phyloP scores from a whole-genome alignment of 2,888 invertebrate species.

The Mystacides longicornis region DNA sequence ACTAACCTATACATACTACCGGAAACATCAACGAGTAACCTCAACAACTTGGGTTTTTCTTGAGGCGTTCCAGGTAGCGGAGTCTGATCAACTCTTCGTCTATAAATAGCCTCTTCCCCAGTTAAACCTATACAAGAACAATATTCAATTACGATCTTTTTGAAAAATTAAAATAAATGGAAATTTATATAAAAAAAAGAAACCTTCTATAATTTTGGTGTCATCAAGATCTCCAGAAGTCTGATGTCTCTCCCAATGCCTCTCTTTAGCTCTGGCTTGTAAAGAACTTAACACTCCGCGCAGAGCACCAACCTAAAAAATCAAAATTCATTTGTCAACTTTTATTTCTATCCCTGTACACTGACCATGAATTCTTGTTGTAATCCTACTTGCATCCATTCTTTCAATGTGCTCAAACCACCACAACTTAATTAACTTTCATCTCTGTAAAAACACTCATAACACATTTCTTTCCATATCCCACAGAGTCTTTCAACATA shows the following conservation, averaged over 20 bases:
- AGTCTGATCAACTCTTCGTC: constrained; percentile 74
- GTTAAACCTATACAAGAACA: constrained; percentile 55
- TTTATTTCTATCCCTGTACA: too few relatives aligned
- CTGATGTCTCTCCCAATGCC: constrained; percentile 91
- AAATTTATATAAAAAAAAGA: neutral
- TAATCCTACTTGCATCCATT: too few relatives aligned
- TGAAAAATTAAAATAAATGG: too few relatives aligned
- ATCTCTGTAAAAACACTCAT: too few relatives aligned
- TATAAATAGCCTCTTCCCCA: constrained; percentile 88
- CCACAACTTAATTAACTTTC: too few relatives aligned
- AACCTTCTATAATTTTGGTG: constrained; percentile 87
- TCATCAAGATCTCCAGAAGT: constrained; percentile 94
- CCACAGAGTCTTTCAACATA: too few relatives aligned
- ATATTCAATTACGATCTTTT: neutral
- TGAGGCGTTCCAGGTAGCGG: constrained; percentile 85
- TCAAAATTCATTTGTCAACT: neutral
- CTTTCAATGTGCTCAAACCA: too few relatives aligned
- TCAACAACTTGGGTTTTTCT: constrained; percentile 78
- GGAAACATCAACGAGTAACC: constrained; percentile 86
- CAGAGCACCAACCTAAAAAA: constrained; percentile 63
- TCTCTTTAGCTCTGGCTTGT: constrained; percentile 89
- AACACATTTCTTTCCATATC: too few relatives aligned
- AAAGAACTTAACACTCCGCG: constrained; percentile 78
- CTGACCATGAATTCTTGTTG: too few relatives aligned
- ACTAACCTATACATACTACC: constrained; percentile 88